Evolutionary conservation across 2,888 invertebrate genomes (phyloP).

Genomic region (Gari tellinella): DNA sequence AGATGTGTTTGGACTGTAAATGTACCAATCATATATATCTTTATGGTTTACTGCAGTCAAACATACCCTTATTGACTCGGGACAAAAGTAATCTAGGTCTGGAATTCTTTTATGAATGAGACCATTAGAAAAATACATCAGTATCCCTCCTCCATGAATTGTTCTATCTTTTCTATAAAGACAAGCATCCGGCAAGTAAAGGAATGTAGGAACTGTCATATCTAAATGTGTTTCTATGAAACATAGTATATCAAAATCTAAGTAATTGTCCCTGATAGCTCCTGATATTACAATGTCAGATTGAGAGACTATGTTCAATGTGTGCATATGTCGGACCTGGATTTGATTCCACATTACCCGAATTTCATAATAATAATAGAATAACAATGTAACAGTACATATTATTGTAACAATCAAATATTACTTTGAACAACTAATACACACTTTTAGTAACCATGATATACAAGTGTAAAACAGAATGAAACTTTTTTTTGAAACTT

Average conservation of each 20-base stretch:
- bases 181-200: not conserved
- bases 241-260: not conserved
- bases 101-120: not conserved
- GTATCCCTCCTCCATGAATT: not conserved
- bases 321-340: not conserved
- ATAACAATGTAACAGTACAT: too few relatives aligned
- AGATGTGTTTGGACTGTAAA: not conserved
- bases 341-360: not conserved
- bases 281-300: not conserved
- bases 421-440: too few relatives aligned
- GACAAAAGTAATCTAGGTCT: not conserved
- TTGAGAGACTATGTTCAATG: not conserved
- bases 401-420: too few relatives aligned
- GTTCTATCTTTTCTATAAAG: not conserved
- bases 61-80: not conserved
- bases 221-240: not conserved
- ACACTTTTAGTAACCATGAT: too few relatives aligned
- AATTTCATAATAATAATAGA: not conserved
- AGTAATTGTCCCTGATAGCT: not conserved
- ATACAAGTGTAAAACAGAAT: too few relatives aligned
- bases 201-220: too few relatives aligned
- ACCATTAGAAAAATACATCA: not conserved
- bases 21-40: not conserved
- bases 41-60: not conserved
- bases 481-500: too few relatives aligned